Conservation (phyloP, 2,113 vertebrate genomes). For the Pollachius pollachius region DNA sequence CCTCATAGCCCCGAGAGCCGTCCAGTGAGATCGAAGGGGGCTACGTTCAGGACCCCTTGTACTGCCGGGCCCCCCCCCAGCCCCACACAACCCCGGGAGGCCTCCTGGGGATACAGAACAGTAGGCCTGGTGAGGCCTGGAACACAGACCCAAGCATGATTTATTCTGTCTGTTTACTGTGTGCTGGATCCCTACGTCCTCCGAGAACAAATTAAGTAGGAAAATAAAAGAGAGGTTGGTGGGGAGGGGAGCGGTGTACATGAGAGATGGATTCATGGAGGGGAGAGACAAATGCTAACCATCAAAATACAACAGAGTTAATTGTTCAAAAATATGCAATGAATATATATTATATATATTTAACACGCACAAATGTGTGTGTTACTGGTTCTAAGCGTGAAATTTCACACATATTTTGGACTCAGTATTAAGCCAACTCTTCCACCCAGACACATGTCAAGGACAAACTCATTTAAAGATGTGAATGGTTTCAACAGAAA, state of each 20-base stretch:
- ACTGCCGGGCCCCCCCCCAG: constrained; percentile 49
- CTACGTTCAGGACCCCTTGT: constrained; percentile 58
- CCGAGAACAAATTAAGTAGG: constrained; percentile 74
- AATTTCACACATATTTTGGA: too few relatives aligned
- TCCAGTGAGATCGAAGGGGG: neutral
- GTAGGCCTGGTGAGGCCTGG: constrained; percentile 34
- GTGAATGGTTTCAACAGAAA: neutral
- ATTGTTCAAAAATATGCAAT: too few relatives aligned
- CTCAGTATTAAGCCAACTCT: neutral
- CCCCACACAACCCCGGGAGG: constrained; percentile 30
- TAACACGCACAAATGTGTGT: too few relatives aligned
- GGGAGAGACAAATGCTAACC: constrained; percentile 33
- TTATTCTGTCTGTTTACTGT: constrained; percentile 74
- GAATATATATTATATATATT: too few relatives aligned
- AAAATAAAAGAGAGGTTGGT: constrained; percentile 33
- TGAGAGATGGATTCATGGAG: neutral
- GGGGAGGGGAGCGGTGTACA: constrained; percentile 15
- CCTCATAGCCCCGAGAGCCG: too few relatives aligned
- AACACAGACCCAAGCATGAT: constrained; percentile 56
- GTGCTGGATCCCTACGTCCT: constrained; percentile 62
- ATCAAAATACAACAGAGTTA: constrained; percentile 15
- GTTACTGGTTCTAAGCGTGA: too few relatives aligned
- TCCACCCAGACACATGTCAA: constrained; percentile 7
- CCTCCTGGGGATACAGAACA: constrained; percentile 62
- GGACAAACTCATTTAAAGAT: neutral